Conservation (phyloP, 2,888 invertebrate genomes). For the Fissipunctia ypsillon region DNA sequence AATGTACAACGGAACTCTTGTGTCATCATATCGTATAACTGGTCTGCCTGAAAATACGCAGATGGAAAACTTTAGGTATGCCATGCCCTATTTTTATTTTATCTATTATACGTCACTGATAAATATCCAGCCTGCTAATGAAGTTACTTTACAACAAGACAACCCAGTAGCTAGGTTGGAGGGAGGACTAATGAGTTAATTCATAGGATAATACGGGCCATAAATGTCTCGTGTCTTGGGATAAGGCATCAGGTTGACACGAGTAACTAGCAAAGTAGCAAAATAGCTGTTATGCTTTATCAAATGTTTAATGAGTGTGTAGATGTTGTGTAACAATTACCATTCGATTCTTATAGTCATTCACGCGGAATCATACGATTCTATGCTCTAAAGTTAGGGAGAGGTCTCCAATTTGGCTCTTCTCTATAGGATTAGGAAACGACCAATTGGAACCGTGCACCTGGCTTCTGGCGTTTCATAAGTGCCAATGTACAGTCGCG, state of each 20-base stretch:
- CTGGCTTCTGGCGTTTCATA: background rate
- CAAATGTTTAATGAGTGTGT: background rate
- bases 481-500: background rate
- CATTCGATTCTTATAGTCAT: background rate
- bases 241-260: background rate
- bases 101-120: background rate
- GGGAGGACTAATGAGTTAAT: background rate
- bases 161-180: background rate
- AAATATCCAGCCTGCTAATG: background rate
- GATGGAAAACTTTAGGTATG: background rate
- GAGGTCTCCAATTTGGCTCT: background rate
- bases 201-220: background rate
- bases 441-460: background rate
- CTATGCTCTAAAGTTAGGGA: background rate
- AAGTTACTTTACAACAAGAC: background rate
- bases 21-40: conserved; percentile 95
- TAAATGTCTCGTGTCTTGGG: background rate
- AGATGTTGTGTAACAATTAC: background rate
- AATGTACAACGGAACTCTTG: conserved; percentile 97
- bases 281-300: background rate
- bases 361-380: background rate
- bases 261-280: background rate
- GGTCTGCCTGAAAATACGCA: conserved; percentile 92
- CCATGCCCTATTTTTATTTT: background rate
- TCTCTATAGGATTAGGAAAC: background rate